These are phyloP conservation scores for Auanema sp. DNA, from an alignment of 2,888 invertebrate species.

Conservation along the genomic window DNA sequence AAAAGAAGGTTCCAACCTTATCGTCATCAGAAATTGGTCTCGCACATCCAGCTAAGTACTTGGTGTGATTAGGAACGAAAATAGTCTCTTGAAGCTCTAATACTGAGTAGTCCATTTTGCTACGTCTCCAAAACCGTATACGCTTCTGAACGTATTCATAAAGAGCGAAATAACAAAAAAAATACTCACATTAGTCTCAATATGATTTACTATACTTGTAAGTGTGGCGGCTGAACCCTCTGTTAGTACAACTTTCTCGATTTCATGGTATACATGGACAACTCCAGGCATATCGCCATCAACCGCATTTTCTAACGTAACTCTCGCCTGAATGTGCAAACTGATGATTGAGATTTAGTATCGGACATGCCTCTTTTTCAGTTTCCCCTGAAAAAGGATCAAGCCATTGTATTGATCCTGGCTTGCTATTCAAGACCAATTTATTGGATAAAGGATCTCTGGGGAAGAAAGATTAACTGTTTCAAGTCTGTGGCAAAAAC, in stretches of 20 bases:
- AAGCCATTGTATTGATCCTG: conserved; percentile 55
- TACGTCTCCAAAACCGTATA: conserved; percentile 35
- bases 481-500: conserved; percentile 3
- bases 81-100: conserved; percentile 17
- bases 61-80: conserved; percentile 18
- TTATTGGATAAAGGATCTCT: conserved; percentile 37
- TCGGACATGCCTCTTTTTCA: conserved; percentile 6
- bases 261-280: conserved; percentile 20
- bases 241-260: conserved; percentile 17
- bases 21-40: conserved; percentile 8
- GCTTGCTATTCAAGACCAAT: conserved; percentile 40
- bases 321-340: conserved; percentile 18
- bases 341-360: background rate
- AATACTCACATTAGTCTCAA: conserved; percentile 14
- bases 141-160: conserved; percentile 19
- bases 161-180: conserved; percentile 3
- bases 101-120: conserved; percentile 2
- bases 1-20: conserved; percentile 1
- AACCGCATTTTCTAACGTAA: conserved; percentile 34
- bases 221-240: conserved; percentile 19
- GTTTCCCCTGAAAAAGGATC: conserved; percentile 22
- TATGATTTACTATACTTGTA: conserved; percentile 28
- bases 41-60: conserved; percentile 7
- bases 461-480: conserved; percentile 10
- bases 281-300: conserved; percentile 33